A percentile compares a stretch with the other conserved stretches of the same genome.
Evolutionary conservation across 2,888 invertebrate genomes (phyloP).

Genomic region (Tenthredo amoena): DNA sequence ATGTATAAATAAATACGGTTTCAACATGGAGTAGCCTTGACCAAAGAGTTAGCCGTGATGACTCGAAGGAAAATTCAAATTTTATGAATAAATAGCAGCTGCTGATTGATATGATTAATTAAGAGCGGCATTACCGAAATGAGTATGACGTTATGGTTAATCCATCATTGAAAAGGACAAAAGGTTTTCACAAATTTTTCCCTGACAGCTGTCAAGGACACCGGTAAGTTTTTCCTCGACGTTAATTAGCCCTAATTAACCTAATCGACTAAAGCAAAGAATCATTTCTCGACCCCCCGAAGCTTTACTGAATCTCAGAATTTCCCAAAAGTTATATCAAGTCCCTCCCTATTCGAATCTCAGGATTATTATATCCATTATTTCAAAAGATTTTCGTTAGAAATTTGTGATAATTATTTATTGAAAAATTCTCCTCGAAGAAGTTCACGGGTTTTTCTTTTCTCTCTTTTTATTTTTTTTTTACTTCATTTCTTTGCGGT

Average conservation of each 20-base stretch:
- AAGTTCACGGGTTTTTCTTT: not conserved
- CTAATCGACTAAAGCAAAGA: conserved; percentile 44
- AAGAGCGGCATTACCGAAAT: not conserved
- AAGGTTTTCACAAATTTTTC: conserved; percentile 42
- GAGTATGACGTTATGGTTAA: conserved; percentile 9
- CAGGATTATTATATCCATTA: not conserved
- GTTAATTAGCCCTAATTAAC: conserved; percentile 52
- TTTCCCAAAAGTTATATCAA: not conserved
- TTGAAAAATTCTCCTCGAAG: not conserved
- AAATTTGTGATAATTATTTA: not conserved
- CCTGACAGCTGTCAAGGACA: conserved; percentile 47
- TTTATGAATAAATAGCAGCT: not conserved
- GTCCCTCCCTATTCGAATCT: not conserved
- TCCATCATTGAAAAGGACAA: conserved; percentile 45
- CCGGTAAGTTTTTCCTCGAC: conserved; percentile 24
- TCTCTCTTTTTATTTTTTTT: not conserved
- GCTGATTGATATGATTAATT: conserved; percentile 41
- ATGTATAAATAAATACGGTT: not conserved
- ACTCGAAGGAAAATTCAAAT: not conserved
- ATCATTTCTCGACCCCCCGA: conserved; percentile 35
- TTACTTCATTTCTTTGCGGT: not conserved
- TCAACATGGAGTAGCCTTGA: not conserved
- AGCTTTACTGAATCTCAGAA: not conserved
- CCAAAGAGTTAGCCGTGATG: not conserved
- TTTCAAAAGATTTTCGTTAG: not conserved